phyloP scores from a whole-genome alignment of 2,888 invertebrate species.

The Yponomeuta cagnagella region DNA sequence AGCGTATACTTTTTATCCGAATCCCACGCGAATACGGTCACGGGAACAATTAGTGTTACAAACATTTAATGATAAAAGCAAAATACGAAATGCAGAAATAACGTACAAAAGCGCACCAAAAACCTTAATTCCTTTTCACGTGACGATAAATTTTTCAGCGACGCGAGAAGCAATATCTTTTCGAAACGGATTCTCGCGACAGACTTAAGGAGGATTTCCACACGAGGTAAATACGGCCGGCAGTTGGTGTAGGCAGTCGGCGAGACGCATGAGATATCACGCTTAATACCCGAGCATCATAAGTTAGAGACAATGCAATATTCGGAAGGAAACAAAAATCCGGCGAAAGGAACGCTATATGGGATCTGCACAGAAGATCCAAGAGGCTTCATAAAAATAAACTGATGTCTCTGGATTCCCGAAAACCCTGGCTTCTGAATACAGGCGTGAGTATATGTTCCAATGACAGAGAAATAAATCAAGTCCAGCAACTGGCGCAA shows the following conservation, averaged over 20 bases:
- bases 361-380: background rate
- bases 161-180: background rate
- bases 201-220: background rate
- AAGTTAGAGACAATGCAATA: slow-evolving; percentile 61
- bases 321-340: slow-evolving; percentile 29
- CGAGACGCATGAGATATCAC: slow-evolving; percentile 37
- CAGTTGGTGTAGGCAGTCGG: background rate
- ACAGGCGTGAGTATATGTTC: no score
- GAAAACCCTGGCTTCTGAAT: background rate
- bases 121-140: background rate
- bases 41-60: no score
- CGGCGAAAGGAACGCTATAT: background rate
- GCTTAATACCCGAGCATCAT: slow-evolving; percentile 46
- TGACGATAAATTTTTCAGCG: no score
- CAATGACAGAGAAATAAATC: no score
- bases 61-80: no score
- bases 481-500: no score
- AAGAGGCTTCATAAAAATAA: background rate
- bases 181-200: background rate
- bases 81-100: no score
- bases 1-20: no score
- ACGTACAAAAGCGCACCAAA: no score
- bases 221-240: background rate
- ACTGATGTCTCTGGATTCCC: background rate
- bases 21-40: no score